A percentile compares a stretch with the other conserved stretches of the same genome.
Conservation (phyloP, 1,140 invertebrate genomes). For the Sinella curviseta region DNA sequence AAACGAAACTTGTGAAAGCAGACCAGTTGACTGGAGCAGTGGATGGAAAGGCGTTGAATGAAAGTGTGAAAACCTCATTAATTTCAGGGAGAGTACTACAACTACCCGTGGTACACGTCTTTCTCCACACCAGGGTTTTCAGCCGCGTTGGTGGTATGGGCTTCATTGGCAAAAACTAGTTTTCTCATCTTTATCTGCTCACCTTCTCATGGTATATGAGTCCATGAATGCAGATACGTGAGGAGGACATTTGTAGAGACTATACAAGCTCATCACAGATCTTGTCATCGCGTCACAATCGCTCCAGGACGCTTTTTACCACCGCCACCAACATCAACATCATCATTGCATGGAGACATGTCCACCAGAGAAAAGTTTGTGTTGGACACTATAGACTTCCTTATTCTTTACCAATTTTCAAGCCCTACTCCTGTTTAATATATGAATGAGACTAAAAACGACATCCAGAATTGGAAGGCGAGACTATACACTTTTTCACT, state of each 20-base stretch:
- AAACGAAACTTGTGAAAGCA: not conserved
- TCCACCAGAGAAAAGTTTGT: not conserved
- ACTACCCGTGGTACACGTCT: too few species aligned
- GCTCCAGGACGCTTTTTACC: constrained; percentile 11
- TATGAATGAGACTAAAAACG: constrained; percentile 16
- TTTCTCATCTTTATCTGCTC: not conserved
- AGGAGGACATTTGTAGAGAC: not conserved
- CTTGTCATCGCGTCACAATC: constrained; percentile 6
- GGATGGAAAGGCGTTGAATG: not conserved
- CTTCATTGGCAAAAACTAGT: not conserved
- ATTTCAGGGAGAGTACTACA: not conserved
- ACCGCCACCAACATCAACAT: not conserved
- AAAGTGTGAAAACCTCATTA: constrained; percentile 26
- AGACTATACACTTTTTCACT: too few species aligned
- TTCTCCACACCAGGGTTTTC: too few species aligned
- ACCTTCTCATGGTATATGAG: not conserved
- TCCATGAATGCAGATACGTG: too few species aligned
- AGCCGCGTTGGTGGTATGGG: not conserved
- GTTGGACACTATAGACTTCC: too few species aligned
- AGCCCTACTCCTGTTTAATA: not conserved
- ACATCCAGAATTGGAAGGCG: too few species aligned
- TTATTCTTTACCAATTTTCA: too few species aligned
- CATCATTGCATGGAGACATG: too few species aligned
- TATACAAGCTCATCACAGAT: not conserved
- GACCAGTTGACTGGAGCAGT: too few species aligned